Percentiles rank a stretch among this genome's conserved stretches.
These are phyloP conservation scores for Xestoiulus laeticollis DNA, from an alignment of 2,888 invertebrate species.

Conservation along the genomic window DNA sequence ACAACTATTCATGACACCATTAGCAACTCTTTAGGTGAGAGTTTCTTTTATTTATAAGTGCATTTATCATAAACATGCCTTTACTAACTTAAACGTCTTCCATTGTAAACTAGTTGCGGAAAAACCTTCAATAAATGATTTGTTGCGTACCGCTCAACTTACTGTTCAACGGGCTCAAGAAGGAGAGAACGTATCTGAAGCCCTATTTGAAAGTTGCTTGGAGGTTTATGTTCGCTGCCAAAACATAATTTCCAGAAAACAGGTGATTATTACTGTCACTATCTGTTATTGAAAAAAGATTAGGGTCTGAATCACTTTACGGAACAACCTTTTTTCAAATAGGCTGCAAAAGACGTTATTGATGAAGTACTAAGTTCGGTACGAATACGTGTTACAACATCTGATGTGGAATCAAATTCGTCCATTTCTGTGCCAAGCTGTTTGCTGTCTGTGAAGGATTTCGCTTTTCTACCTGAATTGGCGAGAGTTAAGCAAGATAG, in stretches of 20 bases:
- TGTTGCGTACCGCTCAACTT: slow-evolving; percentile 74
- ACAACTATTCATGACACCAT: slow-evolving; percentile 29
- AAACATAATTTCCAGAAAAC: slow-evolving; percentile 61
- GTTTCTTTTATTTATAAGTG: not conserved
- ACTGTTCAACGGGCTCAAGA: slow-evolving; percentile 73
- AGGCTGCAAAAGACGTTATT: slow-evolving; percentile 56
- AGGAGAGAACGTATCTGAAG: slow-evolving; percentile 69
- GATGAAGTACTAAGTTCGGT: slow-evolving; percentile 48
- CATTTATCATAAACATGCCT: not conserved
- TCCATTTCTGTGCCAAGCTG: not conserved
- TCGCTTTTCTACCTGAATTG: slow-evolving; percentile 45
- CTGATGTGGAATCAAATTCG: not conserved
- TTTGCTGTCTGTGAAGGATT: slow-evolving; percentile 56
- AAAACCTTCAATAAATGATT: slow-evolving; percentile 71
- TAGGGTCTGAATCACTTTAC: not conserved
- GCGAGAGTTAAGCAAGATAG: slow-evolving; percentile 38
- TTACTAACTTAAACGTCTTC: not conserved
- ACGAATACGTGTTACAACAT: not conserved
- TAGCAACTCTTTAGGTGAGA: not conserved
- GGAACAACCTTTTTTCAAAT: not conserved
- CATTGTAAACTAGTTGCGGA: slow-evolving; percentile 67
- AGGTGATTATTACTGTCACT: slow-evolving; percentile 56
- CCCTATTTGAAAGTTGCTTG: slow-evolving; percentile 70
- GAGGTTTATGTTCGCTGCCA: slow-evolving; percentile 75
- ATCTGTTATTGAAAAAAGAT: not conserved